phyloP scores from a whole-genome alignment of 2,113 vertebrate genomes.

The Verasper variegatus region DNA sequence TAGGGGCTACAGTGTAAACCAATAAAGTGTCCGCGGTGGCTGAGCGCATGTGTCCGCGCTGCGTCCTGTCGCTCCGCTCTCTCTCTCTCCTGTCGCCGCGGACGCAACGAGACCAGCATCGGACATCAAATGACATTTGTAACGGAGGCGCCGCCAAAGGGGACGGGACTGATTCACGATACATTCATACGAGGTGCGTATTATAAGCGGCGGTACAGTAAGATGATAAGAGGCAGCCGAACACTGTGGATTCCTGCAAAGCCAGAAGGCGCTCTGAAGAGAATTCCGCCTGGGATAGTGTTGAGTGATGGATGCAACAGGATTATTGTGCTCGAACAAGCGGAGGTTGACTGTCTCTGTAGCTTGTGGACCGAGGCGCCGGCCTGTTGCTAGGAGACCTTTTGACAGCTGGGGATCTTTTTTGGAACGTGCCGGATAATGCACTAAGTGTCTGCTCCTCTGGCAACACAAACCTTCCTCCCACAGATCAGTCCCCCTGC shows the following conservation, averaged over 20 bases:
- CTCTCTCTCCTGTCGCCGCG: constrained; percentile 6
- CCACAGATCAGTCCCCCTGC: not conserved
- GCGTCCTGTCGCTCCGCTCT: constrained; percentile 10
- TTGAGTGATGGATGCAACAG: constrained; percentile 63
- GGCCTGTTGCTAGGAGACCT: constrained; percentile 84
- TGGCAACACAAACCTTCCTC: constrained; percentile 58
- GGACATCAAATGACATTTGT: constrained; percentile 59
- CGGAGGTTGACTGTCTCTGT: constrained; percentile 21
- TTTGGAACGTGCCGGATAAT: constrained; percentile 72
- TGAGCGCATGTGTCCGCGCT: constrained; percentile 12
- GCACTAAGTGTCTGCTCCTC: constrained; percentile 51
- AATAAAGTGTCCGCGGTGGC: constrained; percentile 60
- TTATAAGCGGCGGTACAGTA: constrained; percentile 12
- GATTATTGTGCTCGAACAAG: constrained; percentile 26
- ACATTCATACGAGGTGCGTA: constrained; percentile 76
- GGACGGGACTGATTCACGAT: constrained; percentile 53
- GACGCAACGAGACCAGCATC: constrained; percentile 20
- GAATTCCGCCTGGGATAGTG: constrained; percentile 11
- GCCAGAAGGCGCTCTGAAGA: constrained; percentile 14
- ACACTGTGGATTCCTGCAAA: constrained; percentile 39
- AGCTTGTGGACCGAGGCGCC: constrained; percentile 73
- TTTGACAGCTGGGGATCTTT: constrained; percentile 76
- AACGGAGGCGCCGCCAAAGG: constrained; percentile 39
- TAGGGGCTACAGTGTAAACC: constrained; percentile 66
- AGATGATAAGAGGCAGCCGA: constrained; percentile 1